phyloP scores from a whole-genome alignment of 1,140 invertebrate species.

The Heterodera carotae region DNA sequence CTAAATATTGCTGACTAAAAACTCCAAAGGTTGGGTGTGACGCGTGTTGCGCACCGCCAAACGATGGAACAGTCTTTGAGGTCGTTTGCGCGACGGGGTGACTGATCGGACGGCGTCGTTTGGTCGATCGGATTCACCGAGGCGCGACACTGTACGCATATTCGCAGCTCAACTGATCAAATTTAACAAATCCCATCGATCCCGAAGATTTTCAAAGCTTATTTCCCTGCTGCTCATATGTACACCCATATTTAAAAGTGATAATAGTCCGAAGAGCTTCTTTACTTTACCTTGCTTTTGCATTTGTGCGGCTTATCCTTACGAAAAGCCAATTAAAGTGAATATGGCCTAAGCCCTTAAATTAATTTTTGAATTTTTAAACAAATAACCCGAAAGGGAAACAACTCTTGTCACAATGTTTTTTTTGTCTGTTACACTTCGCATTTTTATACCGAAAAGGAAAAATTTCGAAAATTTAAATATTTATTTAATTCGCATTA shows the following conservation, averaged over 20 bases:
- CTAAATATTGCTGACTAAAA: neutral
- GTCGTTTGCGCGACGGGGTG: neutral
- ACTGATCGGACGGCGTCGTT: neutral
- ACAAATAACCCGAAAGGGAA: neutral
- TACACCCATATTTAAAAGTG: neutral
- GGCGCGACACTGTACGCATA: neutral
- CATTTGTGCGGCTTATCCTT: too few species aligned
- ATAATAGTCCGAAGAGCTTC: neutral
- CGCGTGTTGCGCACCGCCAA: conserved; percentile 70
- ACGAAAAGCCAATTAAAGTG: too few species aligned
- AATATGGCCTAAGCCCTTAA: neutral
- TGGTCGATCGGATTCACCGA: neutral
- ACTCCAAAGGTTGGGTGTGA: conserved; percentile 67
- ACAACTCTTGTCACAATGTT: neutral
- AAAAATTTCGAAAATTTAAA: conserved; percentile 2
- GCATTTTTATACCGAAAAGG: conserved; percentile 10
- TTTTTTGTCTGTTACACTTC: neutral
- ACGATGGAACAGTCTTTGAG: conserved; percentile 67
- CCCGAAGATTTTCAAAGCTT: too few species aligned
- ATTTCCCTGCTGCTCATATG: too few species aligned
- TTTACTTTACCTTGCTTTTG: neutral
- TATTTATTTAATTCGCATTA: too few species aligned
- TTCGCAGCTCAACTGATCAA: neutral
- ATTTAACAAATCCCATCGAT: neutral
- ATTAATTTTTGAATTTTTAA: neutral